phyloP scores from a whole-genome alignment of 2,888 invertebrate genomes.

The Cephus runcator region DNA sequence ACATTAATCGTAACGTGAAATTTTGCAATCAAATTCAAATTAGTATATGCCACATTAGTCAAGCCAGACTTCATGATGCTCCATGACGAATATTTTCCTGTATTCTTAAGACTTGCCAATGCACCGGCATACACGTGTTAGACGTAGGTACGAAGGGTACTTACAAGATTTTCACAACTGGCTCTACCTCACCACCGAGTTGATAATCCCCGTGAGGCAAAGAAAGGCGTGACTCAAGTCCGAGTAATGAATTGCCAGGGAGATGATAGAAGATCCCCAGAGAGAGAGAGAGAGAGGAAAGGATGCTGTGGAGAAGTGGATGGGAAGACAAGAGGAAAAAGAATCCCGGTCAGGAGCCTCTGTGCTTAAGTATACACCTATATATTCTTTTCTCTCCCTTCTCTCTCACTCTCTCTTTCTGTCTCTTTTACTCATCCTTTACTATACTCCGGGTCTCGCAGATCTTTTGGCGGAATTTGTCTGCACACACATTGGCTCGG shows the following conservation, averaged over 20 bases:
- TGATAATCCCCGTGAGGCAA: constrained; percentile 32
- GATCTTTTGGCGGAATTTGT: not conserved
- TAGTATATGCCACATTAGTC: not conserved
- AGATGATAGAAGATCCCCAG: constrained; percentile 36
- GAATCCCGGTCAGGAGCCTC: constrained; percentile 6
- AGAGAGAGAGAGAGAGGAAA: constrained; percentile 19
- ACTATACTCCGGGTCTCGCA: not conserved
- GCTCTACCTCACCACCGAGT: constrained; percentile 19
- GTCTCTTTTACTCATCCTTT: not conserved
- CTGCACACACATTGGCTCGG: not conserved
- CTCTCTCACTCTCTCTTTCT: too few relatives aligned
- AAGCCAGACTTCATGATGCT: not conserved
- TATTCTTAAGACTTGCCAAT: not conserved
- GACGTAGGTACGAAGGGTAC: not conserved
- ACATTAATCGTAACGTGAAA: not conserved
- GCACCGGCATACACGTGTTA: not conserved
- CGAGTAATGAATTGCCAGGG: constrained; percentile 48
- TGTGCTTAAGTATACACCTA: not conserved
- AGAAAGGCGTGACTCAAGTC: constrained; percentile 44
- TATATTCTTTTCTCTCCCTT: not conserved
- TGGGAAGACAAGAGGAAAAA: constrained; percentile 17
- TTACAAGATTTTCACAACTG: constrained; percentile 6
- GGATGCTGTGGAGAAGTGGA: constrained; percentile 23
- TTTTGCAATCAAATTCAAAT: not conserved
- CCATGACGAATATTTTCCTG: not conserved